Base-by-base conservation (phyloP, 2,888 invertebrate species). In the Pachydiplax longipennis region DNA sequence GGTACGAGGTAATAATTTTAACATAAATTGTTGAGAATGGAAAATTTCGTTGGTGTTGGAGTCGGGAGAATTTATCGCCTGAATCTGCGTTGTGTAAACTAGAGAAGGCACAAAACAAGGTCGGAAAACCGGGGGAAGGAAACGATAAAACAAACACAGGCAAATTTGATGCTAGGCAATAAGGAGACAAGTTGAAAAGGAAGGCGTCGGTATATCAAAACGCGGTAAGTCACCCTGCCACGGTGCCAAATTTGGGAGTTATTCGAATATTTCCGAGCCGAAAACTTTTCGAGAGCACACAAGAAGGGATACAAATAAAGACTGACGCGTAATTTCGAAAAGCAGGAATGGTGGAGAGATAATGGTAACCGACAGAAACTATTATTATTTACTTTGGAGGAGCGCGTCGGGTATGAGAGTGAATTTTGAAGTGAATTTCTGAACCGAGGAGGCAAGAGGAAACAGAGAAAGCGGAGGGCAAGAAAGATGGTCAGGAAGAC, bases 341-440 rank as follows among this genome's bases (percentile, higher is more conserved):
- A 73, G 73, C 73, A 87, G 87, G 61, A 65, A 61, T 61, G n/a
- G 37, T n/a, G n/a, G 37, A 61, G 53, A 35, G 61, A 61, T 87
- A 61, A 87, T 87, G 87, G 87, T 61, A 37, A 65, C 58, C 87
- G 61, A 22, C 61, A 37, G 87, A 87, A 73, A 73, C 73, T 73
- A 73, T 73, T 53, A 35, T 83, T 87, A 87, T 87, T 61, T 87
- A 61, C 87, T 65, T 37, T 40, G 61, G 22, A 61, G 61, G 40
- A 37, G 40, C 12, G 87, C 37, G 44, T 44, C 8, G 82, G 48
- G 37, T 37, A 61, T n/a, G 37, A n/a, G 35, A 87, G 87, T 58
- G 87, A 61, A 87, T 87, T 87, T 61, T 87, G 87, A 87, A 31
- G 87, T 87, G 87, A 61, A 87, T 87, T 87, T 37, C 87, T 15